phyloP scores from a whole-genome alignment of 2,888 invertebrate species.

The Apodemia duryi region DNA sequence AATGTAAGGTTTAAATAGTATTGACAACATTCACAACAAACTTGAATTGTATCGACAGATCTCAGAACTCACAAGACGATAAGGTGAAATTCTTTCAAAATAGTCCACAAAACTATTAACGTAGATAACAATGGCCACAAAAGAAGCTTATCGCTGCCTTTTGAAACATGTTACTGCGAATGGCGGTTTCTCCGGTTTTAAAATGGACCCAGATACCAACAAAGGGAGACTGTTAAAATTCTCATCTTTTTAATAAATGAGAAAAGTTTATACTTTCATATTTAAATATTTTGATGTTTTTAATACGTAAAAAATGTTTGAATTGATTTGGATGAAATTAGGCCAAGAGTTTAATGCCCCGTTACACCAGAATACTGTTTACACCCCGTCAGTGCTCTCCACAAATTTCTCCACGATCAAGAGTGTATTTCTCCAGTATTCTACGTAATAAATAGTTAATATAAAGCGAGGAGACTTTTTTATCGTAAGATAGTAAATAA shows the following conservation, averaged over 20 bases:
- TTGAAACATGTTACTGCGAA: background rate
- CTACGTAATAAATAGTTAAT: too few species aligned
- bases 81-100: slow-evolving; percentile 6
- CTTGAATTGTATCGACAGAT: background rate
- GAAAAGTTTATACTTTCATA: background rate
- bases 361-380: too few species aligned
- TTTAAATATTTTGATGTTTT: background rate
- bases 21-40: slow-evolving; percentile 1
- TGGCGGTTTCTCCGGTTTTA: background rate
- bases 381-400: too few species aligned
- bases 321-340: too few species aligned
- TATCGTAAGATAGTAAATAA: too few species aligned
- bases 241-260: background rate
- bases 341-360: too few species aligned
- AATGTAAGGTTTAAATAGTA: background rate
- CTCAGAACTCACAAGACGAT: slow-evolving; percentile 6
- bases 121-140: background rate
- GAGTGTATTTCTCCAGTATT: too few species aligned
- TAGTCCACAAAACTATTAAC: background rate
- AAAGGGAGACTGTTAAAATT: background rate
- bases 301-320: too few species aligned
- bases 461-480: too few species aligned
- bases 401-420: too few species aligned
- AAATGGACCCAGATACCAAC: background rate
- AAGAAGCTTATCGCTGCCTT: background rate